These are phyloP conservation scores for Ondatra zibethicus DNA, from an alignment of 2,113 vertebrate genomes.

Conservation along the genomic window DNA sequence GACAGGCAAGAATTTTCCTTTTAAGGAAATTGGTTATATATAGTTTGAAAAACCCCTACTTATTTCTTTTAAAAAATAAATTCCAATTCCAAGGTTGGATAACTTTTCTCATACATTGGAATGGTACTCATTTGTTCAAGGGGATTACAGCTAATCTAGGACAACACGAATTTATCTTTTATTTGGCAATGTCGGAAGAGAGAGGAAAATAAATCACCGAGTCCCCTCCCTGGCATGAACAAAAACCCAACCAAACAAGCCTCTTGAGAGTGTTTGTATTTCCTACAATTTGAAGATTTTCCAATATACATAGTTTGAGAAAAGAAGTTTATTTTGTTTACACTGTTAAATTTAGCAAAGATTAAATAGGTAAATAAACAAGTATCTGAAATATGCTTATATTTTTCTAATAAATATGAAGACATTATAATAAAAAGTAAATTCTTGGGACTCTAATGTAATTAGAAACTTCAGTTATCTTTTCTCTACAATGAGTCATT, in stretches of 20 bases:
- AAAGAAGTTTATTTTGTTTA: neutral
- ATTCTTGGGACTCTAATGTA: neutral
- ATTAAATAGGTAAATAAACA: conserved; percentile 6
- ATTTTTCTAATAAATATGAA: neutral
- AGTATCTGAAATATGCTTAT: neutral
- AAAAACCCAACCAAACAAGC: neutral
- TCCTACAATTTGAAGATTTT: neutral
- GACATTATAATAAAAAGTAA: neutral
- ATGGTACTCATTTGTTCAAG: conserved; percentile 18
- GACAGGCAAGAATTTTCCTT: conserved; percentile 58
- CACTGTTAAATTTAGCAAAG: neutral
- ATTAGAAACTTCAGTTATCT: neutral
- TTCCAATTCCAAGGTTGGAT: conserved; percentile 51
- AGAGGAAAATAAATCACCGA: neutral
- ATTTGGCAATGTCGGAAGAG: neutral
- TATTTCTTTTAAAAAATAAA: neutral
- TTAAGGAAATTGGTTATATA: conserved; percentile 50
- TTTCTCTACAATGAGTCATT: neutral
- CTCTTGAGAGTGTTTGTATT: neutral
- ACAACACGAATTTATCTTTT: neutral
- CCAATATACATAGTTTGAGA: neutral
- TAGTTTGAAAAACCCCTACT: conserved; percentile 35
- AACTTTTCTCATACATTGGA: neutral
- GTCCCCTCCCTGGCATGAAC: neutral
- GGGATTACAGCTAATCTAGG: neutral